These are phyloP conservation scores for Balaeniceps rex DNA, from an alignment of 2,113 vertebrate genomes.

Conservation along the genomic window DNA sequence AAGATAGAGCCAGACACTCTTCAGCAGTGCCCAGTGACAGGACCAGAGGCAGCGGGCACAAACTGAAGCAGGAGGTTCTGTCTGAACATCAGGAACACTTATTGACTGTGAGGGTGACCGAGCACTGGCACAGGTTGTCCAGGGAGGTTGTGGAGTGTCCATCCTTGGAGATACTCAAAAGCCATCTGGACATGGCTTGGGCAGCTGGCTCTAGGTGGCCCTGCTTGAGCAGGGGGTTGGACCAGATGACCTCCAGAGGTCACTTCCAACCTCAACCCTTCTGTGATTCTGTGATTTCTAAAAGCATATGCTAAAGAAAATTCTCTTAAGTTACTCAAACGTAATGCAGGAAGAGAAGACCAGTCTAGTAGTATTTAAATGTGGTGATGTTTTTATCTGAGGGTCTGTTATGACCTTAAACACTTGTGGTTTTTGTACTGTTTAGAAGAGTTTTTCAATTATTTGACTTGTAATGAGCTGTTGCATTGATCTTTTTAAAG, in stretches of 20 bases:
- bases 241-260: background rate
- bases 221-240: background rate
- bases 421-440: background rate
- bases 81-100: background rate
- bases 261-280: background rate
- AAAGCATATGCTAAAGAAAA: background rate
- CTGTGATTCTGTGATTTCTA: background rate
- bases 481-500: background rate
- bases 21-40: background rate
- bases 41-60: background rate
- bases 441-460: background rate
- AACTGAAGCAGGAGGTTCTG: background rate
- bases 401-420: background rate
- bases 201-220: background rate
- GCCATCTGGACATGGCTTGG: background rate
- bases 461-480: background rate
- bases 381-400: background rate
- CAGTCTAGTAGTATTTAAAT: background rate
- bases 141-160: background rate
- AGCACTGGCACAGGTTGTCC: background rate
- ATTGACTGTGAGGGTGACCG: background rate
- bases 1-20: background rate
- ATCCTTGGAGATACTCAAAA: background rate
- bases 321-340: background rate
- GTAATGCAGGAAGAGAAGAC: background rate